Evolutionary conservation across 1,140 invertebrate genomes (phyloP), one percentile per base, ranked within the genome.

Genomic region (Zeugodacus cucurbitae): DNA sequence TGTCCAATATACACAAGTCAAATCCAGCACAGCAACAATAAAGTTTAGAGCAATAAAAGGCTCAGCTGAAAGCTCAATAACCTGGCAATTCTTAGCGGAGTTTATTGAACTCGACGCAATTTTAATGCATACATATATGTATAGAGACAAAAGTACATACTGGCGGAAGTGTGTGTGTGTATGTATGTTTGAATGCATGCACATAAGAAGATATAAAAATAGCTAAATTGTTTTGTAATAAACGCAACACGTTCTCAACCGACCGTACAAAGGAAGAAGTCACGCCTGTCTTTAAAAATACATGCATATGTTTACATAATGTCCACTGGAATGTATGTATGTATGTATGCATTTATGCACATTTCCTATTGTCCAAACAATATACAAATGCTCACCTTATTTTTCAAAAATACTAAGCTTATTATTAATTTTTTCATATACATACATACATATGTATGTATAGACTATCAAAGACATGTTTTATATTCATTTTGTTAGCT

Each of bases 51-150:
- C 20, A 82, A 54, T 37, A 82, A 82, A 82, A 82, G 37, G n/a
- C 74, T 82, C 41, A 44, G 74, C 22, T 7, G 32, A 74, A 37
- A 82, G 74, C 74, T 82, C 74, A 82, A 82, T 82, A 82, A 82
- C 74, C 74, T 82, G n/a, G 7, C 41, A 48, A 44, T 48, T 70
- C 29, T 29, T 34, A 70, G 17, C 14, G 10, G 14, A 70, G 64
- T 70, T 70, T 70, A 70, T 32, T 70, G 58, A 62, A 62, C 58
- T 62, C 22, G n/a, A n/a, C 67, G 32, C 32, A 74, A 29, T 32
- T 17, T 67, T 34, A 32, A 67, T 20, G 32, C 26, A 34, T 29
- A 14, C 26, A 34, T 29, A 14, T 67, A 67, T 67, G 11, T 67
- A 67, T 67, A 64, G 4, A 26, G 20, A 64, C 26, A 29, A 10